These are phyloP conservation scores for Chouioia cunea DNA, from an alignment of 2,888 invertebrate species.

Conservation along the genomic window DNA sequence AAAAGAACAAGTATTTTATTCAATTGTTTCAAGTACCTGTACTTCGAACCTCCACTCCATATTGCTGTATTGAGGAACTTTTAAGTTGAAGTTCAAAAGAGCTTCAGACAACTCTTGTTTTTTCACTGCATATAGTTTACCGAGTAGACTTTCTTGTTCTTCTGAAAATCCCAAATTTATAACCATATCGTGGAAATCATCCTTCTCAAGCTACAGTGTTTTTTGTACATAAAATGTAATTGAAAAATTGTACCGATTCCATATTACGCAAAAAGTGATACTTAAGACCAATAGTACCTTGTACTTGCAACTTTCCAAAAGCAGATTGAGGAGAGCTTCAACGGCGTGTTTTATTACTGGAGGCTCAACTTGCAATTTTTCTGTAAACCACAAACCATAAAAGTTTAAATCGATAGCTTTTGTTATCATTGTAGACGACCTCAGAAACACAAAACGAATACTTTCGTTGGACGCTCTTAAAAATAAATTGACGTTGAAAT, in stretches of 20 bases:
- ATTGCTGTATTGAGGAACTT: constrained; percentile 71
- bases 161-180: constrained; percentile 72
- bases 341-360: constrained; percentile 75
- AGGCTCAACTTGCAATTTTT: constrained; percentile 73
- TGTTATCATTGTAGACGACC: not conserved
- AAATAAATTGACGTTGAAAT: too few species aligned
- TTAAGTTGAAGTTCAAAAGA: constrained; percentile 68
- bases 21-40: constrained; percentile 65
- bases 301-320: constrained; percentile 79
- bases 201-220: constrained; percentile 67
- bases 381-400: constrained; percentile 64
- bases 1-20: not conserved
- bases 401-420: too few species aligned
- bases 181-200: constrained; percentile 70
- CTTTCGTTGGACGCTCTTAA: too few species aligned
- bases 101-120: constrained; percentile 71
- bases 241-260: not conserved
- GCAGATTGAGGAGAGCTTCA: constrained; percentile 80
- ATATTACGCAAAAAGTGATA: constrained; percentile 7
- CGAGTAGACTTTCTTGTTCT: constrained; percentile 74
- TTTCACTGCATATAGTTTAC: constrained; percentile 73
- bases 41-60: constrained; percentile 79
- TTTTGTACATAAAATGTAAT: constrained; percentile 2
- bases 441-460: not conserved
- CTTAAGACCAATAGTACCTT: constrained; percentile 70